Percentiles rank a stretch among this genome's conserved stretches.
These are phyloP conservation scores for Coracopsis vasa DNA, from an alignment of 2,113 vertebrate species.

Conservation along the genomic window DNA sequence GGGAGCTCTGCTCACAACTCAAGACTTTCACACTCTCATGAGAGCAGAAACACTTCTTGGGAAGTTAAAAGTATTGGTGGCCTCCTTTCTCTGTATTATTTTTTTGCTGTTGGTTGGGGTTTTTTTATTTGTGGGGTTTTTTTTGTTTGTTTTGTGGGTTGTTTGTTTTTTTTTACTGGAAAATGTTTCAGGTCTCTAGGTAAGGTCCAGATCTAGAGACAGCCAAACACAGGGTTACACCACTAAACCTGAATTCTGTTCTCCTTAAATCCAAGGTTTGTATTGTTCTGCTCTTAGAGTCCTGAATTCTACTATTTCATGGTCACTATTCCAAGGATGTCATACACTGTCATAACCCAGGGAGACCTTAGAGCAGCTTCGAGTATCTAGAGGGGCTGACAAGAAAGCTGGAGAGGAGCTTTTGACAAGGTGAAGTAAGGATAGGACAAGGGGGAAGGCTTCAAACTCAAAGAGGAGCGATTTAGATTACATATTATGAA, in stretches of 20 bases:
- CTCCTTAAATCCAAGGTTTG: neutral
- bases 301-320: neutral
- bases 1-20: constrained; percentile 2
- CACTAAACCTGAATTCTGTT: neutral
- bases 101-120: neutral
- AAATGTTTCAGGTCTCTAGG: neutral
- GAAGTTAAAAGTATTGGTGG: constrained; percentile 16
- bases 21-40: neutral
- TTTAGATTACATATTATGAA: neutral
- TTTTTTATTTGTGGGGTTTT: neutral
- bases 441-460: neutral
- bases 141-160: neutral
- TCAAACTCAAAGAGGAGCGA: neutral
- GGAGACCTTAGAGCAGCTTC: neutral
- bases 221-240: neutral
- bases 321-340: neutral
- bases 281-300: neutral
- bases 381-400: neutral
- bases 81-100: neutral
- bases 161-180: neutral
- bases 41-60: neutral
- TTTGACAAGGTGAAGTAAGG: neutral
- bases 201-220: neutral
- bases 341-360: neutral
- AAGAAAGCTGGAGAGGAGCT: neutral